A percentile compares a stretch with the other conserved stretches of the same genome.
These are phyloP conservation scores for Sebastes fasciatus DNA, from an alignment of 2,113 vertebrate genomes.

Conservation along the genomic window DNA sequence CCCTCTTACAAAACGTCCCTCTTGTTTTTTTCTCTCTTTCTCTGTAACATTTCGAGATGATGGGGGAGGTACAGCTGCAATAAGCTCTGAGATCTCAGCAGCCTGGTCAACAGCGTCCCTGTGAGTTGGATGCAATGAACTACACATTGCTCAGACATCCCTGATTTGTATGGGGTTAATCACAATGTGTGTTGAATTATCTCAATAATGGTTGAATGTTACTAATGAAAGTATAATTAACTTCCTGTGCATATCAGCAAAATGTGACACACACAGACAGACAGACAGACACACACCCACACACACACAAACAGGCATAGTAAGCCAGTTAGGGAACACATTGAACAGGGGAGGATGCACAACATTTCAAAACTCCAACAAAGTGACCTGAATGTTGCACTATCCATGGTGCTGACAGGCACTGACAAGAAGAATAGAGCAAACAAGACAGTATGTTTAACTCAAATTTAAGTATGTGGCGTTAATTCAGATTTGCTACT, in stretches of 20 bases:
- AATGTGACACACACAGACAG: background rate
- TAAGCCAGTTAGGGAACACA: background rate
- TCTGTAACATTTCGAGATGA: background rate
- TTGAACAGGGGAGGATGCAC: background rate
- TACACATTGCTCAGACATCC: background rate
- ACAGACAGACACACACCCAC: background rate
- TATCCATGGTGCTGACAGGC: constrained; percentile 27
- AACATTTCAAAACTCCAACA: background rate
- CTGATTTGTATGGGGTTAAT: background rate
- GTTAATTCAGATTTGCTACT: background rate
- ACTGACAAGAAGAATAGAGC: background rate
- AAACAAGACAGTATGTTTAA: background rate
- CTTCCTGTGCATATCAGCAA: background rate
- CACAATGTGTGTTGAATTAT: background rate
- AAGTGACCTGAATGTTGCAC: background rate
- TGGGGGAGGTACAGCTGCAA: constrained; percentile 45
- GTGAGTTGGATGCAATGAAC: constrained; percentile 53
- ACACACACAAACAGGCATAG: constrained; percentile 1
- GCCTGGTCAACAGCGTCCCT: constrained; percentile 77
- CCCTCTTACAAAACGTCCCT: background rate
- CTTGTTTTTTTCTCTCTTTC: background rate
- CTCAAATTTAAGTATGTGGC: background rate
- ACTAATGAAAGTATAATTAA: background rate
- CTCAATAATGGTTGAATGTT: background rate
- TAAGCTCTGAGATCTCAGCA: constrained; percentile 16